These are phyloP conservation scores for Nymphalis io DNA, from an alignment of 1,140 invertebrate species.

Conservation along the genomic window DNA sequence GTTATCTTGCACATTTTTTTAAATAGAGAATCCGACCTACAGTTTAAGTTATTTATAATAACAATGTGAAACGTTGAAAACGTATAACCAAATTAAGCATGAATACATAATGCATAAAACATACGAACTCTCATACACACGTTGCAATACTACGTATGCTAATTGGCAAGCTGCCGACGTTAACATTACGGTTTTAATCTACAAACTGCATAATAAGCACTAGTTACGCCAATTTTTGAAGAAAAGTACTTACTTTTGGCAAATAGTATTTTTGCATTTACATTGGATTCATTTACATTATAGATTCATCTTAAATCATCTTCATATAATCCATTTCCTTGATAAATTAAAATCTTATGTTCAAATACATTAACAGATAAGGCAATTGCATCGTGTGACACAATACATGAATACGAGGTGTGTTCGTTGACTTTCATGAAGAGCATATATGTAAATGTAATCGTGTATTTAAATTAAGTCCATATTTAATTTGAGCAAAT, in stretches of 20 bases:
- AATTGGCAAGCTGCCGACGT: conserved; percentile 28
- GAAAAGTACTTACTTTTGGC: conserved; percentile 2
- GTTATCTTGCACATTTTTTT: too few species aligned
- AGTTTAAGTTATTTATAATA: neutral
- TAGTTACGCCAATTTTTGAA: conserved; percentile 7
- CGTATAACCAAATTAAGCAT: neutral
- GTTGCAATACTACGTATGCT: conserved; percentile 6
- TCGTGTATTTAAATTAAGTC: too few species aligned
- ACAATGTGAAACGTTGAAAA: neutral
- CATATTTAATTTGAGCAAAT: too few species aligned
- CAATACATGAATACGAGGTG: too few species aligned
- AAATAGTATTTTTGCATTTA: neutral
- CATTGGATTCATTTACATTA: too few species aligned
- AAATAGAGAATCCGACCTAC: neutral
- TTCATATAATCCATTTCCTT: too few species aligned
- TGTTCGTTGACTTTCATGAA: too few species aligned
- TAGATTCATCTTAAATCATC: too few species aligned
- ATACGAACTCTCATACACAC: neutral
- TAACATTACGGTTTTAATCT: conserved; percentile 21
- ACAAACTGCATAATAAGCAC: conserved; percentile 8
- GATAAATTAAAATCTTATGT: too few species aligned
- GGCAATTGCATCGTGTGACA: too few species aligned
- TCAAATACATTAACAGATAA: too few species aligned
- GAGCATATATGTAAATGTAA: too few species aligned
- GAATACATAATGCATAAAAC: neutral